Evolutionary conservation across 2,113 vertebrate species (phyloP).

Genomic region (Oncorhynchus tshawytscha): DNA sequence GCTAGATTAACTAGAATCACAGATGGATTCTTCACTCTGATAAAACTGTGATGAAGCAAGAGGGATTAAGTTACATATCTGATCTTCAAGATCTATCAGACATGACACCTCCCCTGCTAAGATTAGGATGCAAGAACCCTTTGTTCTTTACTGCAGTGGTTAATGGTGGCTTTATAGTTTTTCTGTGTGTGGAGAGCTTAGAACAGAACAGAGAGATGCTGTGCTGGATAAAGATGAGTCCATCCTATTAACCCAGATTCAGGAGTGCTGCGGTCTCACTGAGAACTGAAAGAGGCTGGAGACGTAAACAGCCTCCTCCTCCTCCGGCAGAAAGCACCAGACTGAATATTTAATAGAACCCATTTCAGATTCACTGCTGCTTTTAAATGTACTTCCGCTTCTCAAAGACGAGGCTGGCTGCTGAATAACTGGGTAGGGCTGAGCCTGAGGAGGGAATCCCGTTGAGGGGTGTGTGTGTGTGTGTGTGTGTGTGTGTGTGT

Average conservation of each 20-base stretch:
- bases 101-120: not conserved
- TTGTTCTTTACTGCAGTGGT: not conserved
- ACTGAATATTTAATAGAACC: conserved; percentile 12
- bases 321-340: not conserved
- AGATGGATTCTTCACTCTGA: not conserved
- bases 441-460: not conserved
- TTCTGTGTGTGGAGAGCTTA: not conserved
- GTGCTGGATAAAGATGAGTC: not conserved
- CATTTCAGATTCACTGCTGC: not conserved
- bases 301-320: not conserved
- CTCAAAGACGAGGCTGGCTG: not conserved
- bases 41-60: not conserved
- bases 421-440: not conserved
- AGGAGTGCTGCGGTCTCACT: not conserved
- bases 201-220: not conserved
- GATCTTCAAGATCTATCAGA: not conserved
- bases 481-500: not conserved
- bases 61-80: not conserved
- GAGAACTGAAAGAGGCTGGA: not conserved
- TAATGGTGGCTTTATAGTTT: not conserved
- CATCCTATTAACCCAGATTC: conserved; percentile 13
- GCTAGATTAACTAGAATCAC: not conserved
- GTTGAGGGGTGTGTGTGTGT: not conserved
- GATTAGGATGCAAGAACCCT: not conserved
- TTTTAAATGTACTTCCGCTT: not conserved